Evolutionary conservation across 1,140 invertebrate species (phyloP), one percentile per base, ranked within the genome.

Genomic region (Ceratina calcarata): DNA sequence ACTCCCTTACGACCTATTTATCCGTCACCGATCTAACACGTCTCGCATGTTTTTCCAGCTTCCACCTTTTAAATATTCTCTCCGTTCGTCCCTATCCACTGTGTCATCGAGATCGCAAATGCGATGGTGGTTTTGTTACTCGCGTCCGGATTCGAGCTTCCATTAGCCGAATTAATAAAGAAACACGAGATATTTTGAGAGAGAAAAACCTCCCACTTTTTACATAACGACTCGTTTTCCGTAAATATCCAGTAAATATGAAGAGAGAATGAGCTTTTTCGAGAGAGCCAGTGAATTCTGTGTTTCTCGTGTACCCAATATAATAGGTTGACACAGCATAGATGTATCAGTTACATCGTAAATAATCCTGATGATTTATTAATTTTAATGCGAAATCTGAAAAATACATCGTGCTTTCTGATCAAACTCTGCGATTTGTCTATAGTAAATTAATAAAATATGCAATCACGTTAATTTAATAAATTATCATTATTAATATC

Each of bases 161-260:
- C 73, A 67, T 75, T 67, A 58, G 51, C 51, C 32, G 73, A 67
- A 75, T 75, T 75, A 75, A 67, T 22, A 49, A 10, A 37, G 62
- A 75, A 55, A 55, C 53, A 24, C 16, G 64, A 45, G 8, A 22
- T 22, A 7, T 18, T 37, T n/a, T 7, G 51, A 13, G 20, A 18
- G 27, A 55, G 49, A 15, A 27, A 13, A 32, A 45, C 7, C 37
- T 45, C 37, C 10, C 8, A 10, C 24, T 7, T 32, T 65, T 32
- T 53, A 22, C 10, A 65, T 74, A 65, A 57, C 49, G 20, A 27
- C n/a, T 74, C 49, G n/a, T 75, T 57, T 58, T 27, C 16, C 62
- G 51, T 58, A 37, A 49, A 66, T 45, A 37, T 13, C 10, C 51
- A 15, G 37, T 8, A 65, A 49, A 65, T 45, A 45, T 6, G 37